A percentile compares a stretch with the other conserved stretches of the same genome.
Conservation (phyloP, 2,888 invertebrate species). For the Dolomedes plantarius region DNA sequence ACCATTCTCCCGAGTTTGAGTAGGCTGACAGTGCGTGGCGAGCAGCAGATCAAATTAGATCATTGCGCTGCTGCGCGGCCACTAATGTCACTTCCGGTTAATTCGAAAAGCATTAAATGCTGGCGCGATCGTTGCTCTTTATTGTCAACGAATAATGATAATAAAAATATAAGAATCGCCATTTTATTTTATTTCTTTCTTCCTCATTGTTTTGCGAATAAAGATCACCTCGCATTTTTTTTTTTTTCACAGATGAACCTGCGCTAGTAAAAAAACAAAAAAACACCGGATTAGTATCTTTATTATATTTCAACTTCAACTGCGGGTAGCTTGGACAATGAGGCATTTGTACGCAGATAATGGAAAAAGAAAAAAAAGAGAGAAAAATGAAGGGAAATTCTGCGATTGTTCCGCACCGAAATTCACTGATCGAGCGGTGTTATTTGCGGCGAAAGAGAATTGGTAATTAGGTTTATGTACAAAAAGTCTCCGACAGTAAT, state of each 20-base stretch:
- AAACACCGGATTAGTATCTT: neutral
- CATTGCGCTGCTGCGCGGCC: neutral
- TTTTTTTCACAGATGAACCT: no score
- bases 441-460: no score
- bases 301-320: no score
- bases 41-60: neutral
- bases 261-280: no score
- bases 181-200: no score
- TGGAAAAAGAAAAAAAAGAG: neutral
- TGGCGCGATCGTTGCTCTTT: neutral
- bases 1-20: neutral
- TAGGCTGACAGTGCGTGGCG: neutral
- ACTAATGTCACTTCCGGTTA: neutral
- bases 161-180: no score
- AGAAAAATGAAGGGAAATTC: no score
- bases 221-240: no score
- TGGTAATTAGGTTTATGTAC: no score
- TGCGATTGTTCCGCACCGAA: neutral
- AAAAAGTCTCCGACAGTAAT: no score
- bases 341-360: no score
- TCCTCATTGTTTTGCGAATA: neutral
- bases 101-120: neutral
- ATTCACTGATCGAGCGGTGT: neutral
- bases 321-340: neutral
- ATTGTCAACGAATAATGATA: neutral